These are phyloP conservation scores for Hydra vulgaris DNA, from an alignment of 30 jellyfish, hydroid and myxozoan genomes.

Conservation along the genomic window DNA sequence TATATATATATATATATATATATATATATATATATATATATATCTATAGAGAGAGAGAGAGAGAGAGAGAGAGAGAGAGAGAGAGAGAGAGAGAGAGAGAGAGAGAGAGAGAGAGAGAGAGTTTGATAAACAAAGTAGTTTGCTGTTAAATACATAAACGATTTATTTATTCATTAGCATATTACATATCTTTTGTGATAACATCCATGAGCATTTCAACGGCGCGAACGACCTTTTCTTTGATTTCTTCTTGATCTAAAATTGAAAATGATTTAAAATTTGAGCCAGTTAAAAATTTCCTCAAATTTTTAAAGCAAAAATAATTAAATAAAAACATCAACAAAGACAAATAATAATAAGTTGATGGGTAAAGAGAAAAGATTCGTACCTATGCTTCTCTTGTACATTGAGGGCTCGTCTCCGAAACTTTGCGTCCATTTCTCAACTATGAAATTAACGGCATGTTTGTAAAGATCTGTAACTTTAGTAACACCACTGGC, in stretches of 20 bases:
- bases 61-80: too few species aligned
- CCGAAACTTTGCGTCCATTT: neutral
- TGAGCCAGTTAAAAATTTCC: neutral
- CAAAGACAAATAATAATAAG: too few species aligned
- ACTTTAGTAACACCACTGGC: conserved; percentile 19
- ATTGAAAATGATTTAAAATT: neutral
- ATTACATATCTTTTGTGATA: neutral
- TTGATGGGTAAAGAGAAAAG: too few species aligned
- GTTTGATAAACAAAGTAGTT: too few species aligned
- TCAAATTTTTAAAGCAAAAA: neutral
- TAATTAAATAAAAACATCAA: too few species aligned
- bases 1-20: too few species aligned
- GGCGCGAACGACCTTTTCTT: neutral
- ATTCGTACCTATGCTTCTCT: neutral
- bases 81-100: too few species aligned
- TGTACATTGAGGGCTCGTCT: neutral
- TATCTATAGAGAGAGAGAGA: too few species aligned
- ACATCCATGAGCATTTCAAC: neutral
- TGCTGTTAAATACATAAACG: too few species aligned
- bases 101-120: too few species aligned
- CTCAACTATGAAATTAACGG: conserved; percentile 6
- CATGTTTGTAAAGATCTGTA: neutral
- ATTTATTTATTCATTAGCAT: neutral
- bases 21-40: too few species aligned
- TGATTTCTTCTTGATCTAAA: neutral